These are phyloP conservation scores for Momotus momota DNA, from an alignment of 2,797 vertebrate species.

Conservation along the genomic window DNA sequence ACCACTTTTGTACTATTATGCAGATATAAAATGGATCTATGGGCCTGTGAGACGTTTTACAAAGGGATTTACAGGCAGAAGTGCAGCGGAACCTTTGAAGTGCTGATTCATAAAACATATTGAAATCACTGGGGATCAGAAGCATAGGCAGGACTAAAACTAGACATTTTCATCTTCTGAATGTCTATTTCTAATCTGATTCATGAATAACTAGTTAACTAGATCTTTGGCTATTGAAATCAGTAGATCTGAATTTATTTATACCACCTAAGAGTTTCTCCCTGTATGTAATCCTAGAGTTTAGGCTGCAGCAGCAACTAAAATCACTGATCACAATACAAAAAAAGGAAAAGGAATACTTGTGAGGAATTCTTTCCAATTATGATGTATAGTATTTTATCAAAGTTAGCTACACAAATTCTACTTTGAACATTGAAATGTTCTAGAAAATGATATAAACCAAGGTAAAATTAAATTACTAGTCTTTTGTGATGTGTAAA, in stretches of 20 bases:
- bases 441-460: constrained; percentile 55
- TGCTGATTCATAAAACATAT: neutral
- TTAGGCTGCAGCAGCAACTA: neutral
- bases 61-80: neutral
- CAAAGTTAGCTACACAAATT: neutral
- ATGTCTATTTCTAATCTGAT: neutral
- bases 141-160: neutral
- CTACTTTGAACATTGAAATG: neutral
- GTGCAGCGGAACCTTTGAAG: neutral
- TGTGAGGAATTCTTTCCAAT: neutral
- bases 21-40: neutral
- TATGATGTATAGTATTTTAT: neutral
- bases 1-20: neutral
- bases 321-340: neutral
- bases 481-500: constrained; percentile 35
- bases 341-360: neutral
- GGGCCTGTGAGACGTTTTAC: neutral
- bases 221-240: neutral
- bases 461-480: constrained; percentile 52
- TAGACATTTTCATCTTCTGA: neutral
- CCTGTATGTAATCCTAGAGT: neutral
- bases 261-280: neutral
- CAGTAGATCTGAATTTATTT: neutral
- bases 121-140: neutral
- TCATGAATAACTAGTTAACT: neutral